Conservation (phyloP, 2,888 invertebrate genomes). For the Neoitamus cyanurus region DNA sequence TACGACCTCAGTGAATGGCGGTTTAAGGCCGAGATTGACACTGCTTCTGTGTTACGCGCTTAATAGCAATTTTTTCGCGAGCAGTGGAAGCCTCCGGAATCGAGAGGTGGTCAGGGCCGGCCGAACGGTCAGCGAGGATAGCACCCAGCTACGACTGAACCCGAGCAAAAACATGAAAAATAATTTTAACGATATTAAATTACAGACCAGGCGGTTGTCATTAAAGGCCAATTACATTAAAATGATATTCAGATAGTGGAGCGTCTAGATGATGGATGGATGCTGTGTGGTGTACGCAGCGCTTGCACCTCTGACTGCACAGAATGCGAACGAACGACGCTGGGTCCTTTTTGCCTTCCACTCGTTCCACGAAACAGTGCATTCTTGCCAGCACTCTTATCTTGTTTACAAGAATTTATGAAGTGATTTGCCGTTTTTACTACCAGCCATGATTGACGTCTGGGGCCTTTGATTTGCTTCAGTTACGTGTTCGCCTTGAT, state of each 20-base stretch:
- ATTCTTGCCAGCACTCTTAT: constrained; percentile 16
- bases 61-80: background rate
- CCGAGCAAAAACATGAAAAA: background rate
- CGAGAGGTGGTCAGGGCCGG: background rate
- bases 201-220: constrained; percentile 17
- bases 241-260: constrained; percentile 32
- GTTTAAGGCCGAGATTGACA: background rate
- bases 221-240: constrained; percentile 32
- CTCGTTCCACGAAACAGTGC: background rate
- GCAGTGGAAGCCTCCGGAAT: background rate
- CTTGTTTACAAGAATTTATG: constrained; percentile 38
- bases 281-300: background rate
- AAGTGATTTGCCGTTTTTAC: constrained; percentile 24
- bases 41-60: background rate
- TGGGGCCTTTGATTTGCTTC: background rate
- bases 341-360: constrained; percentile 14
- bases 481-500: background rate
- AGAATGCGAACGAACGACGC: constrained; percentile 7
- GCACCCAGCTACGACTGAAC: background rate
- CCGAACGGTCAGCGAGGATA: background rate
- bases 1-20: background rate
- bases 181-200: constrained; percentile 18
- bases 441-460: constrained; percentile 9
- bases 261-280: constrained; percentile 32
- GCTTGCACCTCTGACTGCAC: background rate